phyloP scores from a whole-genome alignment of 1,140 invertebrate genomes.

The Rhagoletis pomonella region DNA sequence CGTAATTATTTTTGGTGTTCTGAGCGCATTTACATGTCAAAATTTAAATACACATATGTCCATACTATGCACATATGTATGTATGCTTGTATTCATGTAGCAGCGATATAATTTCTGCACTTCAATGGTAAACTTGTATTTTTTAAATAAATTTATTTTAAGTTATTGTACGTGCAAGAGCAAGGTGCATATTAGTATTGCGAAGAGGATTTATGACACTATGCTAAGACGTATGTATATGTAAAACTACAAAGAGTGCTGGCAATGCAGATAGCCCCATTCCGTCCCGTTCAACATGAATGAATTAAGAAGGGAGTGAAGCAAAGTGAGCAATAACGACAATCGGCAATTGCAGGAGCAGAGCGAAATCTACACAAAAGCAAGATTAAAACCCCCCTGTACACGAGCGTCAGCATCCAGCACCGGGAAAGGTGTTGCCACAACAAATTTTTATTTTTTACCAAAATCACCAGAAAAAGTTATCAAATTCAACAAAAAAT shows the following conservation, averaged over 20 bases:
- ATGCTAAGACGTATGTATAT: background rate
- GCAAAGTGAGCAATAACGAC: slow-evolving; percentile 14
- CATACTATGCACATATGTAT: background rate
- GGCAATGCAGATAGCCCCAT: background rate
- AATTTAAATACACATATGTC: background rate
- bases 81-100: background rate
- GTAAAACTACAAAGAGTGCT: too few relatives aligned
- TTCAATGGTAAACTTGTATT: background rate
- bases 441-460: too few relatives aligned
- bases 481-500: too few relatives aligned
- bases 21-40: slow-evolving; percentile 24
- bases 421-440: background rate
- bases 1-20: slow-evolving; percentile 13
- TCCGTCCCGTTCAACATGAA: slow-evolving; percentile 6
- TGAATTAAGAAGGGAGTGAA: slow-evolving; percentile 1
- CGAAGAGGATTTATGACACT: slow-evolving; percentile 35
- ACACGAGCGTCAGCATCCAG: background rate
- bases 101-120: background rate
- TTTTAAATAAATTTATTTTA: slow-evolving; percentile 48
- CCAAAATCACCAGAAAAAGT: too few relatives aligned
- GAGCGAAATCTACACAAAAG: background rate
- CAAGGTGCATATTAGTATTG: slow-evolving; percentile 43
- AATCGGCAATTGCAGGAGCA: background rate
- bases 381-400: too few relatives aligned
- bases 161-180: slow-evolving; percentile 47